Evolutionary conservation across 2,888 invertebrate species (phyloP).

Genomic region (Macrosiphum euphorbiae): DNA sequence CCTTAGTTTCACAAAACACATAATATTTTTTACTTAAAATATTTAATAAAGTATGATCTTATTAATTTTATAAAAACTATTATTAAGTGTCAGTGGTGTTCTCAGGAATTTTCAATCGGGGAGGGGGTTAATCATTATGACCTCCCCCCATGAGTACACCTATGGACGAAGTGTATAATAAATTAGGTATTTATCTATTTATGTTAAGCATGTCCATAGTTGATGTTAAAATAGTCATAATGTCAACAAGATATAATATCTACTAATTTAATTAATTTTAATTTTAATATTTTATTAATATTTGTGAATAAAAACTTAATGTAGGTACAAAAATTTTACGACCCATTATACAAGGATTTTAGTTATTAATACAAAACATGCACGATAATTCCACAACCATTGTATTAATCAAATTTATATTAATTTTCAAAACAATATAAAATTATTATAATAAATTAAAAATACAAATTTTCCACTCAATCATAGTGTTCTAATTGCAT

Average conservation of each 20-base stretch:
- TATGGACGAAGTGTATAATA: too few relatives aligned
- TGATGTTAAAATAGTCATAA: neutral
- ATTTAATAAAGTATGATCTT: neutral
- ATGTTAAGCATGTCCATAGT: too few relatives aligned
- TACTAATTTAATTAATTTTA: neutral
- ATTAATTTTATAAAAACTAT: neutral
- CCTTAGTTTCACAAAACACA: neutral
- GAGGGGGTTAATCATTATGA: too few relatives aligned
- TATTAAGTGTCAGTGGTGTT: neutral
- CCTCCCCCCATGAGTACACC: too few relatives aligned
- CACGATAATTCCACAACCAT: neutral
- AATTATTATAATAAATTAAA: neutral
- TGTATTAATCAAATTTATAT: neutral
- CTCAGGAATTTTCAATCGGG: too few relatives aligned
- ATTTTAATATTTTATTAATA: neutral
- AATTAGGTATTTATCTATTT: too few relatives aligned
- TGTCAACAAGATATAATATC: neutral
- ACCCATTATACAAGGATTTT: neutral
- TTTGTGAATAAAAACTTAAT: neutral
- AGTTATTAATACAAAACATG: neutral
- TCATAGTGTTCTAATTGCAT: constrained; percentile 34
- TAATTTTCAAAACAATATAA: neutral
- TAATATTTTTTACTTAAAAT: neutral
- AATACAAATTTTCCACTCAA: neutral
- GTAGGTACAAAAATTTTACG: neutral